Base-by-base conservation (phyloP, 2,113 vertebrate genomes). In the Chloroceryle aenea region DNA sequence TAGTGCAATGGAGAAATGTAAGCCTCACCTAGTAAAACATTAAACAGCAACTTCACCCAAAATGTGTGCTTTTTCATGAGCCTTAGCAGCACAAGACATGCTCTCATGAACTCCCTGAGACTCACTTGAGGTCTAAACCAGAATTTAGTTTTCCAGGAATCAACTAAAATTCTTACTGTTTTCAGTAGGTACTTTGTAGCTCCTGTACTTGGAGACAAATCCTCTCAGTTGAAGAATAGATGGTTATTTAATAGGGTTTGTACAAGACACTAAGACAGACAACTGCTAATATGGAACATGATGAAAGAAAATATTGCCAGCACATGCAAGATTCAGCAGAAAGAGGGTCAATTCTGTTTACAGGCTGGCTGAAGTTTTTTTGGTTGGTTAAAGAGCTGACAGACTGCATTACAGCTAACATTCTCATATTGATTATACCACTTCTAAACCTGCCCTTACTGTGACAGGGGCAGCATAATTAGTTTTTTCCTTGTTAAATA, bases 351-450 rank as follows among this genome's bases (percentile, higher is more conserved):
- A 95, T 98, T 98, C 98, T 97, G 95, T 98, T 98, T 98, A 99
- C 98, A 98, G 98, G 98, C 98, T 98, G 96, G 96, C 97, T 98
- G 95, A 98, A 98, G 97, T 94, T 98, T 98, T 98, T 98, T 98
- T 98, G 98, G 98, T 98, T 98, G 87, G 98, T 99, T 99, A 99
- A 98, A 99, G 99, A 98, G 98, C 98, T 98, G 99, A 99, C 99
- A 99, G 98, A 98, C 98, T 99, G 96, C 98, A 98, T 99, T 99
- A 99, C 97, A 91, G 97, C 88, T 97, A 99, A 98, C 98, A 98
- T 98, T 98, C 98, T 94, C 95, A 94, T 99, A 99, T 99, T 99
- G 99, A 99, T 99, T 99, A 99, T 98, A 98, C 98, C 97, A 98
- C 99, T 99, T 98, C 98, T 97, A 96, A 97, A 97, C 95, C 97